phyloP scores from a whole-genome alignment of 2,113 vertebrate species.

The Butastur rufipennis region DNA sequence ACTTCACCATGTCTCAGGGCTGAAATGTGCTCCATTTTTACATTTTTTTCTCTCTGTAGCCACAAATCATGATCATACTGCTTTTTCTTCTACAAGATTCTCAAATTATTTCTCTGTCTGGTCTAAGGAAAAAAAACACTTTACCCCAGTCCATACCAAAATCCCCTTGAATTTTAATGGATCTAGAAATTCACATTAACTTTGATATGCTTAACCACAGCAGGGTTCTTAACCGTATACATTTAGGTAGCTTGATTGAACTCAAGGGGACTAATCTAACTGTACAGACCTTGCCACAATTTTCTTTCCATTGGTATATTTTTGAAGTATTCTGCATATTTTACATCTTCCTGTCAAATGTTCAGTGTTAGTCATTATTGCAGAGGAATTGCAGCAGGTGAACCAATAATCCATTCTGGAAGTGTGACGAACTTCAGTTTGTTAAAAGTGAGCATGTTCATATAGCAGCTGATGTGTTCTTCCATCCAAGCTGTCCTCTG shows the following conservation, averaged over 20 bases:
- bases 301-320: not conserved
- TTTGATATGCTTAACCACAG: not conserved
- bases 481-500: not conserved
- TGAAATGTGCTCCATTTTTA: not conserved
- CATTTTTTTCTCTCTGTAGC: not conserved
- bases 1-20: not conserved
- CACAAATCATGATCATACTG: not conserved
- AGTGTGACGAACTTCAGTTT: not conserved
- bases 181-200: not conserved
- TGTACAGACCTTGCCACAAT: not conserved
- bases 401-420: not conserved
- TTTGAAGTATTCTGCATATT: not conserved
- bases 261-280: not conserved
- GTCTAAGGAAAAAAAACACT: not conserved
- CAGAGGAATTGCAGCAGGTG: not conserved
- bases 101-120: not conserved
- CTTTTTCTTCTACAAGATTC: not conserved
- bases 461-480: not conserved
- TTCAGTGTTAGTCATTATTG: not conserved
- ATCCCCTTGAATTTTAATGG: not conserved
- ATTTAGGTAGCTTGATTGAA: not conserved
- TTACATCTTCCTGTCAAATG: not conserved
- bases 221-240: not conserved
- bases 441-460: not conserved
- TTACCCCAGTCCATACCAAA: not conserved